phyloP scores from a whole-genome alignment of 2,888 invertebrate species.

The Tachina grossa region DNA sequence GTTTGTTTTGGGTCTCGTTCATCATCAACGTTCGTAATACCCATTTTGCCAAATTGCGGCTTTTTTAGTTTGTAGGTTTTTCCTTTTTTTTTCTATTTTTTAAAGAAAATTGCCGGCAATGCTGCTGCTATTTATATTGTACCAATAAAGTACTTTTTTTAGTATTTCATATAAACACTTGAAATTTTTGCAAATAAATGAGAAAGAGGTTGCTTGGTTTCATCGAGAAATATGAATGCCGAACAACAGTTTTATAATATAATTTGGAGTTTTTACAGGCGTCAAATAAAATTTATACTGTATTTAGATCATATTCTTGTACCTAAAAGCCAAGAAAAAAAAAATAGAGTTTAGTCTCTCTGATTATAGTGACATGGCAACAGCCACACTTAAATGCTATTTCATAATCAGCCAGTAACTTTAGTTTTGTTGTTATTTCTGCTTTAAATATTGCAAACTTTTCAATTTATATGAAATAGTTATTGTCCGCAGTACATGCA shows the following conservation, averaged over 20 bases:
- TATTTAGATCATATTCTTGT: neutral
- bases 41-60: constrained; percentile 78
- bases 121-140: constrained; percentile 37
- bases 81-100: neutral
- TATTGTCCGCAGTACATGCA: constrained; percentile 27
- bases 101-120: constrained; percentile 22
- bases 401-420: neutral
- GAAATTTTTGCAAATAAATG: constrained; percentile 29
- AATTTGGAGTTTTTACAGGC: neutral
- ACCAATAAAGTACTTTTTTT: constrained; percentile 20
- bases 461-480: constrained; percentile 37
- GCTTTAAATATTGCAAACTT: constrained; percentile 1
- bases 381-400: neutral
- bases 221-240: neutral
- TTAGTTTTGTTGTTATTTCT: constrained; percentile 4
- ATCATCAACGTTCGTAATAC: constrained; percentile 37
- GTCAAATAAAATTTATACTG: neutral
- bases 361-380: neutral
- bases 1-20: constrained; percentile 80
- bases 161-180: constrained; percentile 47
- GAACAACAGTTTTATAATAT: too few relatives aligned
- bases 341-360: too few relatives aligned
- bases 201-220: neutral
- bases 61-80: constrained; percentile 70
- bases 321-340: neutral